Evolutionary conservation across 2,888 invertebrate genomes (phyloP), one percentile per base, ranked within the genome.

Genomic region (Sminthurides aquaticus): DNA sequence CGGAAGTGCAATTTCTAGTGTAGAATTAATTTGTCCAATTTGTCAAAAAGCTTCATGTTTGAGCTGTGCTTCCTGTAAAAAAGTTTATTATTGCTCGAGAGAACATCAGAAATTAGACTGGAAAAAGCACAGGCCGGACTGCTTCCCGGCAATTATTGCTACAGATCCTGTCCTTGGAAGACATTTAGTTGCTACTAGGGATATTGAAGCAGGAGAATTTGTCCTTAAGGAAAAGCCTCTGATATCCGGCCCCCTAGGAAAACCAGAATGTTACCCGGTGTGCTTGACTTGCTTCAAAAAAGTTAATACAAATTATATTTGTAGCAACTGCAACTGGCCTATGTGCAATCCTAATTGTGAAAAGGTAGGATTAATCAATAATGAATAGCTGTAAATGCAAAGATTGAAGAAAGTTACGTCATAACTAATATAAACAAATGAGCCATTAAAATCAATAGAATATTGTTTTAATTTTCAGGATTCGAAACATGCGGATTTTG

Each of bases 291-390:
- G 74, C 57, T 74, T 71, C 27, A 55, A 56, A 62, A 61, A 49
- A 43, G 64, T 70, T 24, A 56, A 62, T 25, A 60, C 29, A 2
- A 60, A 62, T n/a, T 70, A 73, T 65, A 64, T 48, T n/a, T 74
- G 74, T 49, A 60, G 66, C 15, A 62, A 60, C 29, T 74, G 74
- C 43, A 57, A 64, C 18, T 74, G 72, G 74, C 72, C 74, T 26
- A 55, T 74, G n/a, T 72, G 72, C 43, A 49, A 57, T 27, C 11
- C 20, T 5, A 58, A 67, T 49, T 74, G 74, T 61, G 69, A 72
- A 64, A 66, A 67, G 66, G 74, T 71, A 67, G 29, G 34, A 48
- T 20, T 20, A 18, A 26, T 49, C 29, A 25, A 20, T 2, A 64
- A 57, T n/a, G 22, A n/a, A 28, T 57, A n/a, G n/a, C n/a, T n/a